Evolutionary conservation across 2,888 invertebrate species (phyloP).

Genomic region (Alloplasta piceator): DNA sequence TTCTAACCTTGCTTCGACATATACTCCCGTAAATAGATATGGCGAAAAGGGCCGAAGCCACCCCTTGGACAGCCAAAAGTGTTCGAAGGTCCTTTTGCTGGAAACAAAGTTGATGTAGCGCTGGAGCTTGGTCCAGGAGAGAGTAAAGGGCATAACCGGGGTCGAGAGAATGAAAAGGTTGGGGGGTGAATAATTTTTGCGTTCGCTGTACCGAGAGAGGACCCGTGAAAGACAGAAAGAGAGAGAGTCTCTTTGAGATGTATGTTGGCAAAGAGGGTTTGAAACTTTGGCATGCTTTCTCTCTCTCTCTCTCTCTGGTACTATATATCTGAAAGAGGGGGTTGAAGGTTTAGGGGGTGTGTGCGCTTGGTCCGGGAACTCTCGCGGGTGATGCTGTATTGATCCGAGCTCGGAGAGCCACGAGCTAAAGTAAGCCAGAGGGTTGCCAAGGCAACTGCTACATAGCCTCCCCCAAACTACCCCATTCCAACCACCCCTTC

Average conservation of each 20-base stretch:
- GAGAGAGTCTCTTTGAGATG: slow-evolving; percentile 35
- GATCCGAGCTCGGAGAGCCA: slow-evolving; percentile 78
- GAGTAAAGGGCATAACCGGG: background rate
- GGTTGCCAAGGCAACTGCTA: slow-evolving; percentile 81
- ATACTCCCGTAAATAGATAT: too few relatives aligned
- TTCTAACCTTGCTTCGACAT: background rate
- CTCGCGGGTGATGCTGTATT: slow-evolving; percentile 82
- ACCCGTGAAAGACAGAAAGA: slow-evolving; percentile 22
- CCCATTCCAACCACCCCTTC: slow-evolving; percentile 59
- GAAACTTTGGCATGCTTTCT: slow-evolving; percentile 54
- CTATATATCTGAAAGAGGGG: too few relatives aligned
- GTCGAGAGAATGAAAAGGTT: slow-evolving; percentile 19
- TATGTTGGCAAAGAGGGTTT: slow-evolving; percentile 59
- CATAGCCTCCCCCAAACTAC: slow-evolving; percentile 46
- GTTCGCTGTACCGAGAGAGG: slow-evolving; percentile 54
- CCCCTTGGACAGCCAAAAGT: too few relatives aligned
- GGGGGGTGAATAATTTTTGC: slow-evolving; percentile 65
- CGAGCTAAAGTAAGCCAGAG: slow-evolving; percentile 79
- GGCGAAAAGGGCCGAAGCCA: too few relatives aligned
- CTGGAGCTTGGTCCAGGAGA: slow-evolving; percentile 4
- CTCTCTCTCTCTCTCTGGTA: slow-evolving; percentile 12
- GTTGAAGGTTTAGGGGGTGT: slow-evolving; percentile 73
- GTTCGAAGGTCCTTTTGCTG: too few relatives aligned
- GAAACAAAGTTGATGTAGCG: background rate
- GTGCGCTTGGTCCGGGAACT: slow-evolving; percentile 80